Evolutionary conservation across 2,888 invertebrate genomes (phyloP), one percentile per base, ranked within the genome.

Genomic region (Drosophila kuntzei): DNA sequence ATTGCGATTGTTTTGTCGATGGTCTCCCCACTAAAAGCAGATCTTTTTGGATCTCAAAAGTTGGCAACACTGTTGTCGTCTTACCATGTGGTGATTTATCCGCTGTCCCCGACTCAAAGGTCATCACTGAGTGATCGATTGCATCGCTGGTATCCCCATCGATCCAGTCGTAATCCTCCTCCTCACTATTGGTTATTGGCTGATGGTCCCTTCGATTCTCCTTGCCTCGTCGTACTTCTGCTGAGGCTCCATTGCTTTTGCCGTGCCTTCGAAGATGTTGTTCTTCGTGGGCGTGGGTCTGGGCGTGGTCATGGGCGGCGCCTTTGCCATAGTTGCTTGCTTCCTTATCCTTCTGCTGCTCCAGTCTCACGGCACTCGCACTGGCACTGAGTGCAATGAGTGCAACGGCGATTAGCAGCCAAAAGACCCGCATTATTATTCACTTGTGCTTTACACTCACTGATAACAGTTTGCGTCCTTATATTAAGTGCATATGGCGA

Each of bases 81-180:
- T 81, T 57, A 81, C 81, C 81, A 55, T 61, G 65, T 18, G 77
- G 37, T 12, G 74, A 71, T 20, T 54, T 74, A 54, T 60, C 65
- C 4, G 58, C 47, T 57, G 49, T 63, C 16, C 54, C 20, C 22
- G 61, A 8, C 16, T 78, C 69, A 32, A 51, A 12, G 2, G 59
- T 6, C 5, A 49, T n/a, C 41, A 61, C 51, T 9, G 62, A 43
- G 22, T 58, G 54, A 14, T 76, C 80, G 27, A 34, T 27, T n/a
- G 60, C 34, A 12, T 68, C 80, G 34, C 68, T 83, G n/a, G 53
- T 64, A 44, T 78, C 80, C 34, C 55, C 69, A 67, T 87, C 86
- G 46, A 78, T 62, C 66, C 70, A 77, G 25, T 81, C 80, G 51
- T 87, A 81, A 20, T 84, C 82, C n/a, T 78, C 61, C 7, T 65